Percentiles rank a stretch among this genome's conserved stretches.
Evolutionary conservation across 2,888 invertebrate genomes (phyloP).

Genomic region (Diadegma fenestrale): DNA sequence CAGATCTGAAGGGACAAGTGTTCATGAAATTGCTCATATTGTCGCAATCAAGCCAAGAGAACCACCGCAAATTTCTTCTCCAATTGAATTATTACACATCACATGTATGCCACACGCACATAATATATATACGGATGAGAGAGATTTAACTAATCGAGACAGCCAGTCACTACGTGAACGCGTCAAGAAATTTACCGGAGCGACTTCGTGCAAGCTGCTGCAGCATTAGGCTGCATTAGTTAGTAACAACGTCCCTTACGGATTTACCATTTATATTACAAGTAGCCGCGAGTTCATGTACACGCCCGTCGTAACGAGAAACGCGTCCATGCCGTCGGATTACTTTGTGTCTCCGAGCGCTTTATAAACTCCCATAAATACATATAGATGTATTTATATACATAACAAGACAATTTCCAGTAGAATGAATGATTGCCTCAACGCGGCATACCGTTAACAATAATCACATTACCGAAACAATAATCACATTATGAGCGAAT

Average conservation of each 20-base stretch:
- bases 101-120: conserved; percentile 8
- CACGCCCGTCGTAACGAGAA: conserved; percentile 28
- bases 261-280: conserved; percentile 36
- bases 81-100: conserved; percentile 62
- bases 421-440: conserved; percentile 31
- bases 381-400: not conserved
- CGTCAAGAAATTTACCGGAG: not conserved
- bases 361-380: not conserved
- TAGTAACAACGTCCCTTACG: conserved; percentile 31
- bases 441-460: conserved; percentile 29
- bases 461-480: not conserved
- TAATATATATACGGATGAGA: conserved; percentile 7
- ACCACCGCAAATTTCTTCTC: conserved; percentile 9
- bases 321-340: conserved; percentile 25
- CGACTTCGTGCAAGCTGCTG: not conserved
- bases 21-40: conserved; percentile 54
- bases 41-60: conserved; percentile 35
- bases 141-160: conserved; percentile 32
- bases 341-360: conserved; percentile 11
- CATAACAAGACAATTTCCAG: conserved; percentile 18
- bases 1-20: conserved; percentile 42
- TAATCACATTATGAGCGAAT: not conserved
- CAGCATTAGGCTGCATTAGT: conserved; percentile 7
- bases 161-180: not conserved
- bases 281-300: conserved; percentile 17